A percentile compares a stretch with the other conserved stretches of the same genome.
phyloP scores from a whole-genome alignment of 2,888 invertebrate species.

The Entomobrya proxima region DNA sequence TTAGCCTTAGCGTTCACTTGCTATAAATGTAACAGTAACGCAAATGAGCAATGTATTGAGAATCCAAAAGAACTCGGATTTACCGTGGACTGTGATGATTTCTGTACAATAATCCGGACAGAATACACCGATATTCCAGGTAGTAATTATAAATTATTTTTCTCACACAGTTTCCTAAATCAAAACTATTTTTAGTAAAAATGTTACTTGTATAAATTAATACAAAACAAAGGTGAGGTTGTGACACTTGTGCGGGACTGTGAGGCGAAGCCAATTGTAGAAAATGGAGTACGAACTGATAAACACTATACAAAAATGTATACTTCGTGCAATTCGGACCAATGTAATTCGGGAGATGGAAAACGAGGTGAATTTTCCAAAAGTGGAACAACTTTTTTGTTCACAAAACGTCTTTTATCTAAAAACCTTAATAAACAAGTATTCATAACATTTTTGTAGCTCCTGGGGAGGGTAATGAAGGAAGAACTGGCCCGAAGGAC shows the following conservation, averaged over 20 bases:
- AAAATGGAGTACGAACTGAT: constrained; percentile 43
- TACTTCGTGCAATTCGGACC: constrained; percentile 22
- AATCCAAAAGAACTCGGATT: neutral
- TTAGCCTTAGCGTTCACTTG: no score
- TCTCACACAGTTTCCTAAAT: neutral
- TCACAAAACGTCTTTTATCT: neutral
- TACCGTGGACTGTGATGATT: constrained; percentile 22
- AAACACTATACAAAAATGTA: constrained; percentile 61
- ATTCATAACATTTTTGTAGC: neutral
- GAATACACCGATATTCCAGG: constrained; percentile 58
- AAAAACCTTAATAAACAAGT: neutral
- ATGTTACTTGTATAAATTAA: neutral
- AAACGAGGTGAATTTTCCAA: constrained; percentile 29
- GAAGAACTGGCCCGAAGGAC: constrained; percentile 10
- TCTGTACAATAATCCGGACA: constrained; percentile 44
- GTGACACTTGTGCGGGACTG: constrained; percentile 29
- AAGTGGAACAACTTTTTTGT: neutral
- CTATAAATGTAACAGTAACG: no score
- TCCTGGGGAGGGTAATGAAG: constrained; percentile 10
- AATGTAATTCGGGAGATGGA: constrained; percentile 50
- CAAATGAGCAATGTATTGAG: no score
- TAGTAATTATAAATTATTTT: neutral
- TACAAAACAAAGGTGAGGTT: neutral
- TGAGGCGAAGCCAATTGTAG: constrained; percentile 2
- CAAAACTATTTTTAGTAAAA: neutral